Evolutionary conservation across 2,888 invertebrate genomes (phyloP).

Genomic region (Trichopoda pennipes): DNA sequence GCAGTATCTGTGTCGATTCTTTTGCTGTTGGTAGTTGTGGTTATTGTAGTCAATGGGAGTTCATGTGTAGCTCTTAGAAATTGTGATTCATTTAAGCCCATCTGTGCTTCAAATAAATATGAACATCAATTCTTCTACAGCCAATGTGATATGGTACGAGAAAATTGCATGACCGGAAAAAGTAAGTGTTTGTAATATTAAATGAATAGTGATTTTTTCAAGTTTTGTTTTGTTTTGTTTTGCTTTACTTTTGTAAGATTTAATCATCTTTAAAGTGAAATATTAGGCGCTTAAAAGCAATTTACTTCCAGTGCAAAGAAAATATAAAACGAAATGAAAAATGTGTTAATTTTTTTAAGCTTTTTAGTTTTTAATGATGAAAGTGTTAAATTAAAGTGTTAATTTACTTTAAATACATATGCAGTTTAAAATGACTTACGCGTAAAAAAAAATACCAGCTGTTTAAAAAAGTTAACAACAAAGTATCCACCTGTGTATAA

Average conservation of each 20-base stretch:
- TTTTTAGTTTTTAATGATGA: no score
- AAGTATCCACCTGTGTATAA: no score
- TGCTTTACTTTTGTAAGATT: conserved; percentile 3
- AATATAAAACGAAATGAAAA: background rate
- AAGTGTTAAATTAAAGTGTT: no score
- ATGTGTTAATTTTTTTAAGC: background rate
- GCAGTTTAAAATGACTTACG: no score
- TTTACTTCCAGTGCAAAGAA: background rate
- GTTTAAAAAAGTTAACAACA: no score
- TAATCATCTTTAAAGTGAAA: conserved; percentile 19
- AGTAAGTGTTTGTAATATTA: conserved; percentile 69
- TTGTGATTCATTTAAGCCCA: conserved; percentile 75
- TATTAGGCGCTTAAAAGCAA: background rate
- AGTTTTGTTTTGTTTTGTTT: background rate
- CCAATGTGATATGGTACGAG: conserved; percentile 77
- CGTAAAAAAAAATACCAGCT: no score
- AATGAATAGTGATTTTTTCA: conserved; percentile 3
- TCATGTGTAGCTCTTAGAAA: conserved; percentile 67
- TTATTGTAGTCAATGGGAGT: conserved; percentile 56
- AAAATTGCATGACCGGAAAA: conserved; percentile 76
- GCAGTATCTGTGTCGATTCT: conserved; percentile 47
- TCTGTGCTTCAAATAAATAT: conserved; percentile 73
- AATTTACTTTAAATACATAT: no score
- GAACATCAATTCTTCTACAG: conserved; percentile 78
- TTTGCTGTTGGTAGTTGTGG: conserved; percentile 56